These are phyloP conservation scores for Odontophorus gujanensis DNA, from an alignment of 2,113 vertebrate species.

Conservation along the genomic window DNA sequence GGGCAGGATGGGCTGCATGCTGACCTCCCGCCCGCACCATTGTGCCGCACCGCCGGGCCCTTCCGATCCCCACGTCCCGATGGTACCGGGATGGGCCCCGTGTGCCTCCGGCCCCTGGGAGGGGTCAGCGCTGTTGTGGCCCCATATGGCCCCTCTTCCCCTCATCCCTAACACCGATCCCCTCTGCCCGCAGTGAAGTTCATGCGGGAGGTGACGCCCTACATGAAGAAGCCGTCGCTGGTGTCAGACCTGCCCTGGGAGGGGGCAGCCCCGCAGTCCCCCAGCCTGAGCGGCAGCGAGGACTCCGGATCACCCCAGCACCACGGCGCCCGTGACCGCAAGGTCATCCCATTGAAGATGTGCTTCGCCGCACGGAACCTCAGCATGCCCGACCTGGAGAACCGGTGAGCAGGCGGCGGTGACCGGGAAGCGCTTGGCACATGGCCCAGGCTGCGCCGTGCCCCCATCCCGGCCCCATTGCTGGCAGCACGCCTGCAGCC, in stretches of 20 bases:
- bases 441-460: neutral
- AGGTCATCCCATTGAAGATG: conserved; percentile 95
- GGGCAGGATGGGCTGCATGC: conserved; percentile 76
- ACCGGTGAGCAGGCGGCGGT: conserved; percentile 81
- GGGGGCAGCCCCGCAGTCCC: conserved; percentile 81
- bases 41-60: conserved; percentile 69
- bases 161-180: neutral
- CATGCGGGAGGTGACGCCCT: conserved; percentile 93
- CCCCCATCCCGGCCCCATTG: neutral
- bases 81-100: conserved; percentile 44
- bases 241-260: conserved; percentile 95
- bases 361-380: conserved; percentile 94
- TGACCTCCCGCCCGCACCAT: conserved; percentile 76
- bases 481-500: neutral
- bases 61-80: conserved; percentile 58
- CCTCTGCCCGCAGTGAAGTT: conserved; percentile 85
- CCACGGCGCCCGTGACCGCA: conserved; percentile 84
- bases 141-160: no score
- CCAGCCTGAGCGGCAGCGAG: conserved; percentile 89
- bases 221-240: conserved; percentile 93
- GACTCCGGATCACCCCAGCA: conserved; percentile 91
- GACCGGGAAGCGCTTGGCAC: no score
- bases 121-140: neutral
- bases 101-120: neutral
- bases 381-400: conserved; percentile 96